A percentile compares a stretch with the other conserved stretches of the same genome.
Conservation (phyloP, 2,113 vertebrate species). For the Anarrhichthys ocellatus region DNA sequence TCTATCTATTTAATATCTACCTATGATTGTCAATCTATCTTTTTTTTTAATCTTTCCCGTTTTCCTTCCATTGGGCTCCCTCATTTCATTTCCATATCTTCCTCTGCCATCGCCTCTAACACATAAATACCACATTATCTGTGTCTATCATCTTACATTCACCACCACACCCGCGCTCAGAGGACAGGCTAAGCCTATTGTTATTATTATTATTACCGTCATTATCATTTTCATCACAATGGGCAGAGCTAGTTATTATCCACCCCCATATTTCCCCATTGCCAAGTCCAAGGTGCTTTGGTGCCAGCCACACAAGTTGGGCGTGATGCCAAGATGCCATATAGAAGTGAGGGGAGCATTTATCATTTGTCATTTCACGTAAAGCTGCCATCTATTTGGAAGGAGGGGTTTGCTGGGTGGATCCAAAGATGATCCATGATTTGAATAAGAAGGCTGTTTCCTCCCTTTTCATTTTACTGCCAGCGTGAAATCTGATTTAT, state of each 20-base stretch:
- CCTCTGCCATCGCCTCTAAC: conserved; percentile 25
- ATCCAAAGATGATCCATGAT: conserved; percentile 62
- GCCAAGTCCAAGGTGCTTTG: conserved; percentile 64
- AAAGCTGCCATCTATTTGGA: conserved; percentile 49
- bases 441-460: conserved; percentile 63
- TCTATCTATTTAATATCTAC: conserved; percentile 50
- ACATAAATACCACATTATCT: conserved; percentile 59
- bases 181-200: conserved; percentile 65
- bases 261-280: conserved; percentile 60
- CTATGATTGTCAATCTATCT: conserved; percentile 38
- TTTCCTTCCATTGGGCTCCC: neutral
- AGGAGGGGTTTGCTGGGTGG: conserved; percentile 36
- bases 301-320: conserved; percentile 66
- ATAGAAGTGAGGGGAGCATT: conserved; percentile 59
- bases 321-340: conserved; percentile 70
- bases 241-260: conserved; percentile 71
- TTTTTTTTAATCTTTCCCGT: conserved; percentile 34
- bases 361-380: conserved; percentile 60
- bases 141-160: conserved; percentile 56
- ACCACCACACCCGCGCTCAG: conserved; percentile 50
- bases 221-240: conserved; percentile 78
- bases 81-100: conserved; percentile 45
- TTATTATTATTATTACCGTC: conserved; percentile 76
- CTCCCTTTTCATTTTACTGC: conserved; percentile 33
- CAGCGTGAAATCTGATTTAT: conserved; percentile 56